phyloP scores from a whole-genome alignment of 2,113 vertebrate species.

The Fulica atra region DNA sequence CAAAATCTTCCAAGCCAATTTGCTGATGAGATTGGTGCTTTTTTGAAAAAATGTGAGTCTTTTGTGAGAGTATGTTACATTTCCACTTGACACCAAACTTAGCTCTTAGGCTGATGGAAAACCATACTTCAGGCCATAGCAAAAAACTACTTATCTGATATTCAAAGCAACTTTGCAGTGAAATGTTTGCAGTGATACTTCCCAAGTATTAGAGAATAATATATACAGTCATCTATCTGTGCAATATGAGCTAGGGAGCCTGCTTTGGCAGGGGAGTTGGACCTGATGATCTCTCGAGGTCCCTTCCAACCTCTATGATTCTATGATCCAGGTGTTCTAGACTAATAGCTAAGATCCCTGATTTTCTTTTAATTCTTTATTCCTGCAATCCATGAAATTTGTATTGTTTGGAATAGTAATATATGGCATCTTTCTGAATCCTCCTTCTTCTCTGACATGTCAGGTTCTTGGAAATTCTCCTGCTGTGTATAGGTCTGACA shows the following conservation, averaged over 20 bases:
- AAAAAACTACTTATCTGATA: background rate
- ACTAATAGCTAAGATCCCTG: background rate
- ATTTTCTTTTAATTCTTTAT: background rate
- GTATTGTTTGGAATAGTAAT: background rate
- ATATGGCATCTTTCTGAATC: background rate
- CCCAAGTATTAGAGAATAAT: background rate
- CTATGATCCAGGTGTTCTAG: background rate
- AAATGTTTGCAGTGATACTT: background rate
- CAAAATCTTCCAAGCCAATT: background rate
- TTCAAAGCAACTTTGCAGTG: background rate
- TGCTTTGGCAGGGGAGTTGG: no score
- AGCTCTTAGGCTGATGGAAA: background rate
- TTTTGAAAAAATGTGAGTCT: background rate
- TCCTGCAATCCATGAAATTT: background rate
- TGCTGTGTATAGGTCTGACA: background rate
- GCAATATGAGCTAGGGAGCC: no score
- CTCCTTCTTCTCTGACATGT: background rate
- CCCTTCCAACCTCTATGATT: no score
- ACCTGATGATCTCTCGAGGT: no score
- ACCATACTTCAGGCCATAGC: background rate
- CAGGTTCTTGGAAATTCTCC: background rate
- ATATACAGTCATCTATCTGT: background rate
- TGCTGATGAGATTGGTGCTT: background rate
- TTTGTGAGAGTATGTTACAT: background rate
- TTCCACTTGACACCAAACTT: fast-evolving